phyloP scores from a whole-genome alignment of 2,113 vertebrate genomes.

The Sigmodon hispidus region DNA sequence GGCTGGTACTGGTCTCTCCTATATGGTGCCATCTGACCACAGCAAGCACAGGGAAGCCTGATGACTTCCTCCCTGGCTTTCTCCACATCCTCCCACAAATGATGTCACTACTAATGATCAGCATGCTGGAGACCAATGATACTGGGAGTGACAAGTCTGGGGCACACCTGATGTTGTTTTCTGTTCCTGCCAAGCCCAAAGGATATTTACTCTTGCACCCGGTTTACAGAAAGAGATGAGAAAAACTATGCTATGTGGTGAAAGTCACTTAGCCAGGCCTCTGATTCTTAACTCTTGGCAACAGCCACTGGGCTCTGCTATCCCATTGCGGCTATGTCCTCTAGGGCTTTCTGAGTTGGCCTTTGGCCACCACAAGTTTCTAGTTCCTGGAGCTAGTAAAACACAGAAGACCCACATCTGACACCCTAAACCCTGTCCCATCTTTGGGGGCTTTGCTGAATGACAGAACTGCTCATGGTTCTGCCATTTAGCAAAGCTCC shows the following conservation, averaged over 20 bases:
- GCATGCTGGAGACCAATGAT: background rate
- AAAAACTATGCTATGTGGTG: background rate
- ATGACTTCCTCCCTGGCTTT: background rate
- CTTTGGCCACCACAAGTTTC: background rate
- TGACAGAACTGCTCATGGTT: background rate
- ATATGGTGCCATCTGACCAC: background rate
- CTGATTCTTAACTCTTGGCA: background rate
- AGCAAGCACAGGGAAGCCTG: background rate
- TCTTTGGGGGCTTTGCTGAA: background rate
- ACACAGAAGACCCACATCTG: background rate
- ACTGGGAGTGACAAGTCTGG: background rate
- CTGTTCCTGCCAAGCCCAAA: background rate
- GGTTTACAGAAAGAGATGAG: background rate
- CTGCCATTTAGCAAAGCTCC: background rate
- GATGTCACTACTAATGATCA: background rate
- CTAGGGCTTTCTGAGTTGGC: background rate
- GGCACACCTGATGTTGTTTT: background rate
- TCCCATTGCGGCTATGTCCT: background rate
- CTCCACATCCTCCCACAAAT: background rate
- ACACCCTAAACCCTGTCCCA: background rate
- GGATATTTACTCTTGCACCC: background rate
- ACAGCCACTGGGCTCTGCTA: background rate
- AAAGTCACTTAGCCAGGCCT: background rate
- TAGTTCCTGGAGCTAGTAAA: background rate
- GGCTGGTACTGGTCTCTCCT: background rate